These are phyloP conservation scores for Sciaenops ocellatus DNA, from an alignment of 2,797 vertebrate genomes.

Conservation along the genomic window DNA sequence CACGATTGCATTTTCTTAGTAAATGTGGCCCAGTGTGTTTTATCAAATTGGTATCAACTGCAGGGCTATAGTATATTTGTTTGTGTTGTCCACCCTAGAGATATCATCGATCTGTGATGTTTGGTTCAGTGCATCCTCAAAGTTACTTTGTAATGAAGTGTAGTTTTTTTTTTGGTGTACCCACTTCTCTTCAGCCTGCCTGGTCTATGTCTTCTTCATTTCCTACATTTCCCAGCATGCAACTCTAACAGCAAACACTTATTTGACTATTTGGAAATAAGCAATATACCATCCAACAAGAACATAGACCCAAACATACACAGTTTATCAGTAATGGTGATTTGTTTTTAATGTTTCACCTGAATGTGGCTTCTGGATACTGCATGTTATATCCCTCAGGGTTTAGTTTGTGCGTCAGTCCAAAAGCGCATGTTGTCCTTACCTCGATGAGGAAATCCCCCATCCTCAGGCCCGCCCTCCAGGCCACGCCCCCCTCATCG, in stretches of 20 bases:
- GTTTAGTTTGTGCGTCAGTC: background rate
- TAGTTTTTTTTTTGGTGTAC: background rate
- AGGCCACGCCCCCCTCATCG: slow-evolving; percentile 95
- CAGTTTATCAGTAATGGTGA: background rate
- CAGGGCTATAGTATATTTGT: background rate
- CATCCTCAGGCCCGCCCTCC: slow-evolving; percentile 94
- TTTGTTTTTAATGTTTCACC: background rate
- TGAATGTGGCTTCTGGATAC: background rate
- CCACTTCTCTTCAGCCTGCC: background rate
- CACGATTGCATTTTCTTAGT: background rate
- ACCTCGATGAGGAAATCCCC: slow-evolving; percentile 97
- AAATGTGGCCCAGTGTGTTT: background rate
- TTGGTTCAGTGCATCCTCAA: background rate
- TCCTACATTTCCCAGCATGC: background rate
- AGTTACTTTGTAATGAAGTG: background rate
- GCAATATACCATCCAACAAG: background rate
- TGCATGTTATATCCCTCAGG: background rate
- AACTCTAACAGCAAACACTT: background rate
- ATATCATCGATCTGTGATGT: background rate
- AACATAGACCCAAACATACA: background rate
- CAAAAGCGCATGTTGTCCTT: slow-evolving; percentile 11
- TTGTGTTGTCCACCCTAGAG: background rate
- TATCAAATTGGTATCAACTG: slow-evolving; percentile 2
- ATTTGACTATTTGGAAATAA: background rate
- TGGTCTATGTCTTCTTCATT: background rate